These are phyloP conservation scores for Orussus abietinus DNA, from an alignment of 1,140 invertebrate species.

Conservation along the genomic window DNA sequence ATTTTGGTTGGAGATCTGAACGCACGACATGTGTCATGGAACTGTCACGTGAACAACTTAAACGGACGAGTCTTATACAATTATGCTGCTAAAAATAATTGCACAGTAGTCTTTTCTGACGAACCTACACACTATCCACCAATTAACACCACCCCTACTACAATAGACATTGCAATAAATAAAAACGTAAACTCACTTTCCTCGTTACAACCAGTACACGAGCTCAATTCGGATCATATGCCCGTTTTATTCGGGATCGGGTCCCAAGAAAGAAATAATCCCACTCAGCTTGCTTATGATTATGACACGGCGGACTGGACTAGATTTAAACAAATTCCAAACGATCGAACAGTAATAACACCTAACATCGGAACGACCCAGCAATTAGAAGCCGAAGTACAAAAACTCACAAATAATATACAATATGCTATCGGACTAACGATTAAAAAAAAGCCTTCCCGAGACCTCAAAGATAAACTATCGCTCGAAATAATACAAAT, in stretches of 20 bases:
- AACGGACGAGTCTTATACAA: constrained; percentile 21
- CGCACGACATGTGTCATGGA: constrained; percentile 23
- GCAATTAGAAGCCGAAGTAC: neutral
- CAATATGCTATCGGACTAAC: neutral
- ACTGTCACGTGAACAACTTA: constrained; percentile 23
- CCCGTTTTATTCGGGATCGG: constrained; percentile 18
- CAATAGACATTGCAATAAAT: constrained; percentile 25
- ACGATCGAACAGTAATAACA: constrained; percentile 15
- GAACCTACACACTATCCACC: constrained; percentile 23
- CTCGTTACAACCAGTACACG: constrained; percentile 11
- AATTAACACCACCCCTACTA: constrained; percentile 22
- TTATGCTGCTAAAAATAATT: constrained; percentile 21
- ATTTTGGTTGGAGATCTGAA: constrained; percentile 31
- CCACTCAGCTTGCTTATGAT: constrained; percentile 4
- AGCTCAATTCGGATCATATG: constrained; percentile 27
- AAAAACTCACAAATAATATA: neutral
- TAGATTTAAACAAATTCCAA: constrained; percentile 7
- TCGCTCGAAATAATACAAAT: neutral
- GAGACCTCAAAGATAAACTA: neutral
- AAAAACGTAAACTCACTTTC: constrained; percentile 21
- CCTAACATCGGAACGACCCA: neutral
- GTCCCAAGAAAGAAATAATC: constrained; percentile 4
- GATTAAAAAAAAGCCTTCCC: neutral
- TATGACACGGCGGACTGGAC: constrained; percentile 19
- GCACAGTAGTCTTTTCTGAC: constrained; percentile 19